Conservation (phyloP, 1,140 invertebrate species). For the Cotesia chilonis region DNA sequence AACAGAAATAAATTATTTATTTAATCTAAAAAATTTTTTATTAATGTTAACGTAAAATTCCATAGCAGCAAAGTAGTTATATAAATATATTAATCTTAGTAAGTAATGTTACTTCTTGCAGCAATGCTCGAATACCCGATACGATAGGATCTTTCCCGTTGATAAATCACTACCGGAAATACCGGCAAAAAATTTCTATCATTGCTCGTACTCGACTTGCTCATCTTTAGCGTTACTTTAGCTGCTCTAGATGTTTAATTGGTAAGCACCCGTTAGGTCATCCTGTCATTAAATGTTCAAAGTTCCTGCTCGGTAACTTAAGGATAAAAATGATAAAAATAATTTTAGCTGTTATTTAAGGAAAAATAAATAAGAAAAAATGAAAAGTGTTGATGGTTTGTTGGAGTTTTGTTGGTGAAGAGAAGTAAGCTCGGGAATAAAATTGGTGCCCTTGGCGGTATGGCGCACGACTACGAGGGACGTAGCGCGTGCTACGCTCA, state of each 20-base stretch:
- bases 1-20: conserved; percentile 1
- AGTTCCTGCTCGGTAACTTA: not conserved
- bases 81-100: conserved; percentile 4
- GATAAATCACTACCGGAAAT: conserved; percentile 66
- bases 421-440: conserved; percentile 37
- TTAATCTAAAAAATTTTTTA: no score
- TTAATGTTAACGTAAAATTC: no score
- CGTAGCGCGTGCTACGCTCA: conserved; percentile 51
- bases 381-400: not conserved
- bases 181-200: conserved; percentile 54
- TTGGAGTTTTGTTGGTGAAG: not conserved
- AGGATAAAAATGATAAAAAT: no score
- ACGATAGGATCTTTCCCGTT: conserved; percentile 63
- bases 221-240: no score
- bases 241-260: conserved; percentile 60
- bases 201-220: conserved; percentile 43
- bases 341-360: no score
- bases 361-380: not conserved
- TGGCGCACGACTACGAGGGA: conserved; percentile 45
- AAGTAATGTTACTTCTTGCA: conserved; percentile 35
- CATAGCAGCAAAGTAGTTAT: not conserved
- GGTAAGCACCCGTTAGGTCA: conserved; percentile 39
- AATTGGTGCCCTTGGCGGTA: conserved; percentile 49
- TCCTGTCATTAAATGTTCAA: not conserved
- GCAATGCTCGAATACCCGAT: conserved; percentile 49